Conservation (phyloP, 1,140 invertebrate genomes). For the Grapholita molesta region DNA sequence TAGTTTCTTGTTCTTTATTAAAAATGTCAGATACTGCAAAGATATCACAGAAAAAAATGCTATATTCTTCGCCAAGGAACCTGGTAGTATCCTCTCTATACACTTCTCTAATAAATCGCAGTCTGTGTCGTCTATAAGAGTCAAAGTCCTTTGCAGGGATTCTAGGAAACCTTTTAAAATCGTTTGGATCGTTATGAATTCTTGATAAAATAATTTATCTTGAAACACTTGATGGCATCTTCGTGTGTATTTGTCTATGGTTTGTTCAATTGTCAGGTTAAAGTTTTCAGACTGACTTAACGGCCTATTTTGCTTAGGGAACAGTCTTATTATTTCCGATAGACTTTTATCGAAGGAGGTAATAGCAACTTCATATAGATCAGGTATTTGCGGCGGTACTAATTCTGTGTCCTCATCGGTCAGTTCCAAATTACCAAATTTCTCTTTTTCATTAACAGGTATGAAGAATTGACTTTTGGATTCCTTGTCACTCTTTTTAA, state of each 20-base stretch:
- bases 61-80: constrained; percentile 55
- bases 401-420: constrained; percentile 63
- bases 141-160: constrained; percentile 46
- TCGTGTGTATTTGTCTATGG: constrained; percentile 72
- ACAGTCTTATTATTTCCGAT: constrained; percentile 58
- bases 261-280: constrained; percentile 62
- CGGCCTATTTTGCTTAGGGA: constrained; percentile 72
- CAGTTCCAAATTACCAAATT: constrained; percentile 60
- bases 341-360: constrained; percentile 58
- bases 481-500: constrained; percentile 69
- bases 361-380: constrained; percentile 53
- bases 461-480: constrained; percentile 75
- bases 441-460: constrained; percentile 59
- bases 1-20: constrained; percentile 69
- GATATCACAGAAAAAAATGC: constrained; percentile 70
- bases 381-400: constrained; percentile 56
- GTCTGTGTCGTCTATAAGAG: constrained; percentile 54
- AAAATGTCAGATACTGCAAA: constrained; percentile 72
- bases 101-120: constrained; percentile 66
- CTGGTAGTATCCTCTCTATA: constrained; percentile 60
- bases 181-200: constrained; percentile 62
- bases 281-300: constrained; percentile 73
- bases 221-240: constrained; percentile 73
- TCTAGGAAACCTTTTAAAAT: constrained; percentile 59
- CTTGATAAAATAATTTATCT: constrained; percentile 72